Evolutionary conservation across 2,113 vertebrate species (phyloP), one percentile per base, ranked within the genome.

Genomic region (Tretioscincus oriximinensis): DNA sequence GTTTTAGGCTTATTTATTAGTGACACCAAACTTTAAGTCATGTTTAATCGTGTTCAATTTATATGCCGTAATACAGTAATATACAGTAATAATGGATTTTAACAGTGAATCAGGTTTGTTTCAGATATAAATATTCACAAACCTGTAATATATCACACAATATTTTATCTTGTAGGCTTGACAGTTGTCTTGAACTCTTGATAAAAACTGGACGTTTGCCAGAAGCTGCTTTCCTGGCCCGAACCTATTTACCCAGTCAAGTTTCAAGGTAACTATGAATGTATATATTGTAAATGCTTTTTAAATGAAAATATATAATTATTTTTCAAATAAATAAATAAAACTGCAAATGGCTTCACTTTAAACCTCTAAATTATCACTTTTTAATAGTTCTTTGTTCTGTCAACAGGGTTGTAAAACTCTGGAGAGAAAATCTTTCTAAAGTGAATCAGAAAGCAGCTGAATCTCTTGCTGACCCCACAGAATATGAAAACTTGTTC

Each of bases 381-480:
- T 35, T 47, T 60, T 0, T 71, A 76, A 80, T 21, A 5, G 58
- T 26, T 0, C 1, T 1, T n/a, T 4, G 80, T 51, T 88, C 31
- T 20, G 11, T 85, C 78, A 81, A 47, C 70, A 97, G 97, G 83
- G 98, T 99, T 79, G 98, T 99, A 63, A 98, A 98, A 91, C 91
- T 99, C 80, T 99, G 98, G 98, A 93, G 97, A 84, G 98, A 99
- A 86, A 98, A 87, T 77, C 94, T 99, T 73, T 96, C 96, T 21
- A 99, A 98, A 94, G 94, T 99, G 80, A 99, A 99, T 89, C 98
- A 99, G 86, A 99, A 99, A 95, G 98, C 98, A 31, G 98, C 98
- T 0, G 98, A 99, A 80, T 99, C 98, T 8, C 94, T 99, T 63
- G 98, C 98, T 73, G 98, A 99, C 88, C 98, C 98, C 61, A 99